Conservation (phyloP, 2,888 invertebrate genomes). For the Leptinotarsa tumamoca region DNA sequence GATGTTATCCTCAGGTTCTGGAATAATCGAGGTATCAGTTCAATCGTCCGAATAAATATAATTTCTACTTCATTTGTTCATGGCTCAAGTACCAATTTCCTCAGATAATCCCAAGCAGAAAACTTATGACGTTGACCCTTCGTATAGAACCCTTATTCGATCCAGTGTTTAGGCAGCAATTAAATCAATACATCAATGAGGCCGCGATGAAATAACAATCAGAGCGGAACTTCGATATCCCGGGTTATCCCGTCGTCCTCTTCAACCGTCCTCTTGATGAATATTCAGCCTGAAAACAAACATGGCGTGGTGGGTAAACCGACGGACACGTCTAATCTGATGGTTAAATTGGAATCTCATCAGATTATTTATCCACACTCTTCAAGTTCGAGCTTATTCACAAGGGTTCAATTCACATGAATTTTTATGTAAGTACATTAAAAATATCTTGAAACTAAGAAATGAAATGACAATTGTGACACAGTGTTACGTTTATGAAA, state of each 20-base stretch:
- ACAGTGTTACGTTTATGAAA: too few relatives aligned
- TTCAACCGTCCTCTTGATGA: constrained; percentile 22
- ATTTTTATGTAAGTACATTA: too few relatives aligned
- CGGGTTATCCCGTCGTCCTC: constrained; percentile 34
- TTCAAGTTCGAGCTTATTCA: neutral
- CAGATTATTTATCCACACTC: neutral
- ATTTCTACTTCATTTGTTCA: too few relatives aligned
- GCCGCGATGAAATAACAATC: constrained; percentile 4
- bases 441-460: too few relatives aligned
- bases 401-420: too few relatives aligned
- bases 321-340: neutral
- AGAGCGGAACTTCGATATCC: constrained; percentile 28
- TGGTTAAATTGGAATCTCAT: neutral
- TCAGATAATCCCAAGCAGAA: neutral
- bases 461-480: too few relatives aligned
- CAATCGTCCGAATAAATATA: too few relatives aligned
- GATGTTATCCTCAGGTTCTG: too few relatives aligned
- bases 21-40: too few relatives aligned
- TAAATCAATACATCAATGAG: constrained; percentile 13
- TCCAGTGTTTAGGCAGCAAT: neutral
- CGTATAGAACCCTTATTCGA: neutral
- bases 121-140: neutral
- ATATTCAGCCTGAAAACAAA: constrained; percentile 7
- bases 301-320: neutral
- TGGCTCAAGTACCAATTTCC: neutral